These are phyloP conservation scores for Sinopyrophorus schimmeli DNA, from an alignment of 2,888 invertebrate genomes.

Conservation along the genomic window DNA sequence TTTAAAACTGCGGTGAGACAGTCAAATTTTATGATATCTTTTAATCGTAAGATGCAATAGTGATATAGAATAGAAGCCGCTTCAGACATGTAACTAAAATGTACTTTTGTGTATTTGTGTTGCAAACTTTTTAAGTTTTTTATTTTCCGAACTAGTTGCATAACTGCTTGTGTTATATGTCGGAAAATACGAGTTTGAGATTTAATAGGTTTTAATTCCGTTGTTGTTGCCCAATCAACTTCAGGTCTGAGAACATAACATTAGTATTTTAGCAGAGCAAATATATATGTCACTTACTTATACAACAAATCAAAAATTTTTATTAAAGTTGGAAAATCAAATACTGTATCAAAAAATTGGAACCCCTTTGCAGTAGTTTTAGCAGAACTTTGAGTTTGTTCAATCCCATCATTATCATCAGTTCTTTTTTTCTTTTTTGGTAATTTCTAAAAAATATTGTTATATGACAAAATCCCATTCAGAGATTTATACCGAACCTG, in stretches of 20 bases:
- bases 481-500: too few species aligned
- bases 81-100: conserved; percentile 49
- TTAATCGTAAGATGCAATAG: conserved; percentile 58
- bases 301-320: too few species aligned
- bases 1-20: conserved; percentile 59
- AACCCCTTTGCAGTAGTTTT: too few species aligned
- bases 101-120: conserved; percentile 41
- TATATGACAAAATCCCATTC: too few species aligned
- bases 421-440: too few species aligned
- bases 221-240: conserved; percentile 59
- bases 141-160: conserved; percentile 52
- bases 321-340: too few species aligned
- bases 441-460: too few species aligned
- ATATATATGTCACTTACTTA: too few species aligned
- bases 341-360: too few species aligned
- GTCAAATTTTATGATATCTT: conserved; percentile 62
- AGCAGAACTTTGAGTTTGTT: too few species aligned
- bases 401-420: too few species aligned
- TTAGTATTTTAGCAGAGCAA: conserved; percentile 56
- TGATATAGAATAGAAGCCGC: conserved; percentile 52
- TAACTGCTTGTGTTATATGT: conserved; percentile 58
- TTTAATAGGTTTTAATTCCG: conserved; percentile 59
- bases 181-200: conserved; percentile 61
- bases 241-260: conserved; percentile 38
- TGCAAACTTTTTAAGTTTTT: conserved; percentile 50